Evolutionary conservation across 2,797 vertebrate genomes (phyloP).

Genomic region (Coluber constrictor): DNA sequence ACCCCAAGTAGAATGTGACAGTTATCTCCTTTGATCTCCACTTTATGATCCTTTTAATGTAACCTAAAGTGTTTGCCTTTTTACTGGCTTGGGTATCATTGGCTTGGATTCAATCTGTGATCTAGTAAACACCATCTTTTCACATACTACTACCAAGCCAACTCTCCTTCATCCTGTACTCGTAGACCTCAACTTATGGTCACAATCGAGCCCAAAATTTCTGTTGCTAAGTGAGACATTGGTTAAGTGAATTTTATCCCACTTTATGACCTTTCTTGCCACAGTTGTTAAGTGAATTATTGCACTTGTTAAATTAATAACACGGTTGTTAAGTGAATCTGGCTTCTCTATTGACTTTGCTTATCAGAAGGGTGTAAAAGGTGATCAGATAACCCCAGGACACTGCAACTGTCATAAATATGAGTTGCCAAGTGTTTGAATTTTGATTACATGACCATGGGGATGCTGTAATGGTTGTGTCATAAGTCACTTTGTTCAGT

Average conservation of each 20-base stretch:
- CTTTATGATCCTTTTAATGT: not conserved
- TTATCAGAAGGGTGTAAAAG: not conserved
- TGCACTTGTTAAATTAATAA: not conserved
- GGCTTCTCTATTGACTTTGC: not conserved
- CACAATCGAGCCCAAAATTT: not conserved
- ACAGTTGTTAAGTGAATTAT: not conserved
- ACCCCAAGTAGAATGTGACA: not conserved
- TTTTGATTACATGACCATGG: not conserved
- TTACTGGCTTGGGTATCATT: not conserved
- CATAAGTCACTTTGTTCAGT: not conserved
- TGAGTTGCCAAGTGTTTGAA: not conserved
- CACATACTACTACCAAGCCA: not conserved
- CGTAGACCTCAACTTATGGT: not conserved
- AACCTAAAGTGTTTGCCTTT: not conserved
- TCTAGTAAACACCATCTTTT: not conserved
- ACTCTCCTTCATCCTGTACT: not conserved
- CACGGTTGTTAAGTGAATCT: not conserved
- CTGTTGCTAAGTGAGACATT: not conserved
- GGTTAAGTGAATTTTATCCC: not conserved
- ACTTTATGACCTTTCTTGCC: not conserved
- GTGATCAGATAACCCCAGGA: not conserved
- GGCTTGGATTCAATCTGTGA: not conserved
- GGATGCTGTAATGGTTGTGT: not conserved
- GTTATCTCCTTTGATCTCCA: not conserved
- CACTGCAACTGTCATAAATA: not conserved